Base-by-base conservation (phyloP, 2,113 vertebrate species). In the Gavialis gangeticus region DNA sequence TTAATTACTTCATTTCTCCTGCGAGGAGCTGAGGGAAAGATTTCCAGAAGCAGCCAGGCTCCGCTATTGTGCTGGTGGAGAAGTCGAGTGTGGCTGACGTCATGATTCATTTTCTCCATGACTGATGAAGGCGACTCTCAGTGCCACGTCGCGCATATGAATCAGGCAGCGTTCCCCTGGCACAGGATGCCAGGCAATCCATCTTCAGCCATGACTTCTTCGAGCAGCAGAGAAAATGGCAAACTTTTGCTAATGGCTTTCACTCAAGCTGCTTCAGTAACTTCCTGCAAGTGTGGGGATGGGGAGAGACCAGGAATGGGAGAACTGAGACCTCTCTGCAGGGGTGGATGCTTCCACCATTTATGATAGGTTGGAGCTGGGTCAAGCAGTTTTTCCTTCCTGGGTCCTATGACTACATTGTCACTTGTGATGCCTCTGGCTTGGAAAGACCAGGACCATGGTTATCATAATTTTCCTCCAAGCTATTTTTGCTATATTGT, bases 1-100 rank as follows among this genome's bases (percentile, higher is more conserved):
- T 97, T 97, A 97, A 98, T 97, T 97, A 97, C 97, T 97, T 97
- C 94, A 95, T 96, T 97, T 97, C 96, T 97, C 96, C 96, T 87
- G 94, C 27, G 78, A 96, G 95, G 95, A 97, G 92, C 81, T 91
- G 81, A 91, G 62, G 93, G 95, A 97, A 87, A 57, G 87, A 94
- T 91, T 85, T 92, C 82, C 79, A 18, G 80, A 34, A 82, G 95
- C 94, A 97, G 94, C 69, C 92, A 82, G 95, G 89, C 79, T 92
- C 79, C 0, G 84, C 90, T 95, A 92, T 94, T 97, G 97, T 97
- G 97, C 58, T 81, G 94, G 94, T 69, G 28, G 92, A 87, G 92
- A 88, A 85, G 84, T 86, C 56, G 86, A 83, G 30, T 4, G 95
- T 0, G 28, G 85, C 92, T 97, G 96, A 97, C 93, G 96, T 97